Conservation (phyloP, 2,888 invertebrate genomes). For the Petrolisthes manimaculis region DNA sequence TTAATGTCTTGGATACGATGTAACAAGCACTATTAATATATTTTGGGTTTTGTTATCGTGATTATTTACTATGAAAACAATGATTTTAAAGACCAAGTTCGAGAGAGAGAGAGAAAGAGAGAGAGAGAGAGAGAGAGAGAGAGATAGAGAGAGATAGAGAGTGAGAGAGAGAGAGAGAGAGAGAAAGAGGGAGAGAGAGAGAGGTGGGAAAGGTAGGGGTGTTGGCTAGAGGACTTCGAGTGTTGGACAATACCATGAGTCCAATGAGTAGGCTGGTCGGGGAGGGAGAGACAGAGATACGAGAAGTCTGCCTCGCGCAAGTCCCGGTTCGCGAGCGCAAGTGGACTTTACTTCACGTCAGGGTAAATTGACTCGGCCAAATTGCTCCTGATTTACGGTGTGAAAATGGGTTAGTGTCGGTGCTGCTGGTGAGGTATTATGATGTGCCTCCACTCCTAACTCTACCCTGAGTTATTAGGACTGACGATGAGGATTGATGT, state of each 20-base stretch:
- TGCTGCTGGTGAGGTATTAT: background rate
- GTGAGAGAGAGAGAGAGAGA: background rate
- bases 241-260: background rate
- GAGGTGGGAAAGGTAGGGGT: too few species aligned
- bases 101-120: background rate
- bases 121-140: background rate
- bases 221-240: too few species aligned
- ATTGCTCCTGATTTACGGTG: background rate
- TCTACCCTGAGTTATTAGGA: background rate
- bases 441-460: background rate
- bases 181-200: background rate
- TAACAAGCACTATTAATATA: too few species aligned
- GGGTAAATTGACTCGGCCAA: conserved; percentile 1
- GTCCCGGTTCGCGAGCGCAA: background rate
- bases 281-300: background rate
- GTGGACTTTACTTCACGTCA: background rate
- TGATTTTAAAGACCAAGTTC: background rate
- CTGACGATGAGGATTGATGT: background rate
- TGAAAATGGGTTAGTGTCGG: background rate
- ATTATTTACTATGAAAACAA: background rate
- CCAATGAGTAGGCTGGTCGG: background rate
- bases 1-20: too few species aligned
- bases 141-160: background rate
- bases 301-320: background rate
- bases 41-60: background rate